These are phyloP conservation scores for Percopsis omiscomaycus DNA, from an alignment of 2,797 vertebrate species.

Conservation along the genomic window DNA sequence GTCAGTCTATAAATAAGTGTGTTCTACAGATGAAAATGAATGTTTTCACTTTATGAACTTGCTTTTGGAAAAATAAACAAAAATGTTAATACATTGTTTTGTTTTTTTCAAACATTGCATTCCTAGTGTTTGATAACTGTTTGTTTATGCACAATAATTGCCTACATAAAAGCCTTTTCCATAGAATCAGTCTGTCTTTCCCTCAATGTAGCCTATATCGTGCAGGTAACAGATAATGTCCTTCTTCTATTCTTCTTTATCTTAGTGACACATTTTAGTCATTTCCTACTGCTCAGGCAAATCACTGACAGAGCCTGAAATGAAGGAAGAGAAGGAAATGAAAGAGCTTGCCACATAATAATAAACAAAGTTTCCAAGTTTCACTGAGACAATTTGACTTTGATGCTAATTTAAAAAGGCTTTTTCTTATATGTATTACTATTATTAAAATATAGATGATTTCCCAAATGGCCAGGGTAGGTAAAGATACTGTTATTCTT, in stretches of 20 bases:
- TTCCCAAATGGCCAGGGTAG: constrained; percentile 14
- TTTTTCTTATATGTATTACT: constrained; percentile 4
- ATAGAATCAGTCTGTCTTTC: constrained; percentile 2
- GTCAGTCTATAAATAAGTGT: too few relatives aligned
- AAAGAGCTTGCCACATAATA: constrained; percentile 42
- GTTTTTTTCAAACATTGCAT: constrained; percentile 31
- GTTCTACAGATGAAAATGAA: too few relatives aligned
- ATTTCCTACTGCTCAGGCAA: constrained; percentile 42
- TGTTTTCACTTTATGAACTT: too few relatives aligned
- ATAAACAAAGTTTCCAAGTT: constrained; percentile 30
- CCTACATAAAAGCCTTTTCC: constrained; percentile 47
- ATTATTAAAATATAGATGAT: constrained; percentile 20
- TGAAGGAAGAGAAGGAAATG: constrained; percentile 21
- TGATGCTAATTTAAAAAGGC: constrained; percentile 32
- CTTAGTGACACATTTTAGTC: constrained; percentile 24
- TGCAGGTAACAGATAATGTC: constrained; percentile 12
- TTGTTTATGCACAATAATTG: constrained; percentile 49
- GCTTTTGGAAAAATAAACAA: constrained; percentile 8
- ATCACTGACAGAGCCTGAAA: constrained; percentile 40
- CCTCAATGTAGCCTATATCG: constrained; percentile 27
- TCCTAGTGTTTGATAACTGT: constrained; percentile 32
- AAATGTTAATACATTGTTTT: background rate
- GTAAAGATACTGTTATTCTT: constrained; percentile 12
- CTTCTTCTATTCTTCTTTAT: background rate
- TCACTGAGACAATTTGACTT: constrained; percentile 27